Base-by-base conservation (phyloP, 2,888 invertebrate genomes). In the Hirtodrosophila confusa region DNA sequence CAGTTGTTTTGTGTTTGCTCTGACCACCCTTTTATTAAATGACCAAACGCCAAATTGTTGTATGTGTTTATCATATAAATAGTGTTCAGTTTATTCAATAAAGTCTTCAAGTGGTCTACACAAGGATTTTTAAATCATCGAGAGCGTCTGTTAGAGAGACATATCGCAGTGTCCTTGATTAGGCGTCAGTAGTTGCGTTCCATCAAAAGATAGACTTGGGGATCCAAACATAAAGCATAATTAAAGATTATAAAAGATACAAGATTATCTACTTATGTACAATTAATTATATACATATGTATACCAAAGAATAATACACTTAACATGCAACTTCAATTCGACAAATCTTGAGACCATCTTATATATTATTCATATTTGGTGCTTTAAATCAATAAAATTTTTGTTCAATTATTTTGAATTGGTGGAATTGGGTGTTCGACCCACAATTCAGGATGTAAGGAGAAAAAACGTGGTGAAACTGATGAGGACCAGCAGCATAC, bases 81-180 rank as follows among this genome's bases (percentile, higher is more conserved):
- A 35, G 36, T 75, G 48, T 53, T 67, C 35, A 63, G 44, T 71
- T 71, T 71, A 71, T 71, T 71, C 7, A 71, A 63, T 69, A 57
- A 74, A 74, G 62, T 8, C 17, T 17, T 17, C 17, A 17, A 17
- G 17, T 17, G 17, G 17, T 17, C 17, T 17, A 31, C 3, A 31
- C 31, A 31, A 31, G 7, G 31, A 31, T 31, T 31, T 31, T 7
- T 7, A 9, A 9, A 6, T 27, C 27, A 27, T 27, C 4, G 27
- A 5, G 17, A 17, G 17, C 17, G 17, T 17, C 17, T 17, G 17
- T 17, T 17, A 17, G 17, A 17, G 17, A 17, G 17, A 17, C 17
- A 1, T 17, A 17, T 17, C 27, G 27, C 27, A 5, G 27, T 27
- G 6, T 27, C 27, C 27, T 27, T 5, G 4, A 27, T 27, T 27